Percentiles rank a stretch among this genome's conserved stretches.
Conservation (phyloP, 1,140 invertebrate species). For the Orchestia grillus region DNA sequence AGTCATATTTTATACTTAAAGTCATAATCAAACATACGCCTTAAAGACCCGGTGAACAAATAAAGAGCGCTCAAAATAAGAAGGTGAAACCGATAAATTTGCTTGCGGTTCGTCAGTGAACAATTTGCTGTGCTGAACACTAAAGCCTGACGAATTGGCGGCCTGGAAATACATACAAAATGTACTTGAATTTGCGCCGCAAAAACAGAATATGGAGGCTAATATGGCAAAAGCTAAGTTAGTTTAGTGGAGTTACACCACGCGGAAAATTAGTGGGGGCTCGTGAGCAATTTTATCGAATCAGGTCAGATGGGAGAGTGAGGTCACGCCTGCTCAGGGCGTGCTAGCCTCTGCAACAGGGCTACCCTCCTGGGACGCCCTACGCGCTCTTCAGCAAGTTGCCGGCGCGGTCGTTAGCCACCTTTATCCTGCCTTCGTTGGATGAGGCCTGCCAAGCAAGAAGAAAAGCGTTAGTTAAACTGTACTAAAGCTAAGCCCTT, state of each 20-base stretch:
- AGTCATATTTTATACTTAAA: neutral
- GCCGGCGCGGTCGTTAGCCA: conserved; percentile 46
- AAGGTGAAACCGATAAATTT: neutral
- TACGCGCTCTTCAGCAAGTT: conserved; percentile 48
- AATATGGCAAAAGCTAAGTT: neutral
- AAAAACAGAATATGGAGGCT: neutral
- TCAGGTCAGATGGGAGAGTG: neutral
- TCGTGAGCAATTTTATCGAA: neutral
- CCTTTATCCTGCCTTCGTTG: conserved; percentile 51
- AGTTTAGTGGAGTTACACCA: neutral
- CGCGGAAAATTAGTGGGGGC: neutral
- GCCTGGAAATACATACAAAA: neutral
- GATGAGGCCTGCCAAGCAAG: neutral
- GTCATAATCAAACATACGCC: neutral
- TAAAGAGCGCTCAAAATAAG: neutral
- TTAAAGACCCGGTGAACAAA: neutral
- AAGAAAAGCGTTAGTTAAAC: neutral
- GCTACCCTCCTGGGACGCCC: neutral
- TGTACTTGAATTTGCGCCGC: neutral
- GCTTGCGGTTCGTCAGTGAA: neutral
- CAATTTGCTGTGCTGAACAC: neutral
- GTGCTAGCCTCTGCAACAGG: neutral
- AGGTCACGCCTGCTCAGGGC: neutral
- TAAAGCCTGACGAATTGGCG: neutral
- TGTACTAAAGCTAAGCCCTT: too few relatives aligned